Evolutionary conservation across 2,113 vertebrate species (phyloP).

Genomic region (Rattus norvegicus): DNA sequence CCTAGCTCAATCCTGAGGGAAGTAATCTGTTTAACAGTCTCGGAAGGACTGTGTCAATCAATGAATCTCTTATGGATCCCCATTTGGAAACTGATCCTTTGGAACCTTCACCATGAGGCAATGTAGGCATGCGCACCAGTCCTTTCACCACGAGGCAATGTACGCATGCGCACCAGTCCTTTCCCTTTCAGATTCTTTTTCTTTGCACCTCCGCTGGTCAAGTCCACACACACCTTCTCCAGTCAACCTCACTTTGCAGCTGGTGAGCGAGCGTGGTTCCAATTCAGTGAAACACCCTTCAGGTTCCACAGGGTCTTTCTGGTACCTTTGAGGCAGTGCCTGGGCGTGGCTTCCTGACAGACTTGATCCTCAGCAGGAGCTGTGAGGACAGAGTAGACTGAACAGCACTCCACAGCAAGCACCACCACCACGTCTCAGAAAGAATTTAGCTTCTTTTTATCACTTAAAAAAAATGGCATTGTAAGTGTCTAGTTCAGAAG

Average conservation of each 20-base stretch:
- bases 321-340: conserved; percentile 95
- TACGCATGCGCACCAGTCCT: conserved; percentile 85
- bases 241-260: conserved; percentile 96
- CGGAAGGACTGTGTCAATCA: conserved; percentile 97
- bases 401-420: rapidly evolving
- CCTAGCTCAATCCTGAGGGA: conserved; percentile 99
- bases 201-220: conserved; percentile 96
- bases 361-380: conserved; percentile 92
- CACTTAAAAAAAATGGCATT: background rate
- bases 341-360: conserved; percentile 92
- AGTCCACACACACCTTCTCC: conserved; percentile 97
- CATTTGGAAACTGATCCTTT: conserved; percentile 99
- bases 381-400: conserved; percentile 89
- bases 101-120: conserved; percentile 96
- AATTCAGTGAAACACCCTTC: conserved; percentile 97
- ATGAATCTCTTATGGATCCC: conserved; percentile 98
- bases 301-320: conserved; percentile 97
- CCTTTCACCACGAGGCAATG: conserved; percentile 89
- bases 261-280: conserved; percentile 96
- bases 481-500: background rate
- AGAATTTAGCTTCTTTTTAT: background rate
- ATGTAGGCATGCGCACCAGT: conserved; percentile 98
- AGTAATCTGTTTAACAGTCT: conserved; percentile 99
- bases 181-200: conserved; percentile 99
- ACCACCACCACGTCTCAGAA: rapidly evolving